These are phyloP conservation scores for Iguana delicatissima DNA, from an alignment of 2,797 vertebrate genomes.

Conservation along the genomic window DNA sequence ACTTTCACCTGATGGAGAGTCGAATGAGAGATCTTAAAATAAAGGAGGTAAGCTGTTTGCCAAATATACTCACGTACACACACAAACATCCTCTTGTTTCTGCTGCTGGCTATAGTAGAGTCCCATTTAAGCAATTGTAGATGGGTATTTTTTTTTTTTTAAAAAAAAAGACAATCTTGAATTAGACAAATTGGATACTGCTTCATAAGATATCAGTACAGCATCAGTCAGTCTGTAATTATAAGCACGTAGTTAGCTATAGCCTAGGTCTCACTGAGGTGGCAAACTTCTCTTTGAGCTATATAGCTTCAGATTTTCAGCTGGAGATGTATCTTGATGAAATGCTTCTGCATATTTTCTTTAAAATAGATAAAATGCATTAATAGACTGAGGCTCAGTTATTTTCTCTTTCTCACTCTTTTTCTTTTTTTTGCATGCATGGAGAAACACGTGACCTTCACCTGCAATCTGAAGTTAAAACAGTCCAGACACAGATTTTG, in stretches of 20 bases:
- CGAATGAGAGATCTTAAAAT: neutral
- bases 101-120: neutral
- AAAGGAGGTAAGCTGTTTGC: slow-evolving; percentile 7
- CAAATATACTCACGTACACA: neutral
- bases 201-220: neutral
- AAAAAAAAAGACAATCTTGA: too few relatives aligned
- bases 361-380: neutral
- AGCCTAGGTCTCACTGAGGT: neutral
- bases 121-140: neutral
- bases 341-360: neutral
- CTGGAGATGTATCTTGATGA: too few relatives aligned
- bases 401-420: neutral
- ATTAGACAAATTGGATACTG: neutral
- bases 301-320: neutral
- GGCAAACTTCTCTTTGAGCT: neutral
- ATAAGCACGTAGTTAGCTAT: too few relatives aligned
- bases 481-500: too few relatives aligned
- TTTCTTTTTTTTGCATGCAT: neutral
- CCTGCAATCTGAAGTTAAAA: too few relatives aligned
- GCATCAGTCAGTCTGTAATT: neutral
- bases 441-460: neutral
- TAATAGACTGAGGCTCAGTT: neutral
- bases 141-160: neutral
- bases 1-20: neutral
- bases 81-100: neutral